phyloP scores from a whole-genome alignment of 2,888 invertebrate species.

The Entomobrya proxima region DNA sequence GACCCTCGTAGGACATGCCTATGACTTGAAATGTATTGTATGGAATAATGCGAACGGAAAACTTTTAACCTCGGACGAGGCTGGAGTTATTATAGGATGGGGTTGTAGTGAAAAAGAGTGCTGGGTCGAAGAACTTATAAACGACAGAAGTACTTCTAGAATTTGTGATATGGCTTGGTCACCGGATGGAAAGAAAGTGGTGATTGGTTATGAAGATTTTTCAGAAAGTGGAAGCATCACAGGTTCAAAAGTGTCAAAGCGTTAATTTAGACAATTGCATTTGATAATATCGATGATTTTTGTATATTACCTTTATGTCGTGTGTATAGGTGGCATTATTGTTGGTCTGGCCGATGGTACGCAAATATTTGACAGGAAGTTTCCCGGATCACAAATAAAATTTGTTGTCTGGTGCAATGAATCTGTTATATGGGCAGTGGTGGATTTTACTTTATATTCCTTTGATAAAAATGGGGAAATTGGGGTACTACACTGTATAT shows the following conservation, averaged over 20 bases:
- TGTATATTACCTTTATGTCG: background rate
- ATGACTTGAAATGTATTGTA: conserved; percentile 31
- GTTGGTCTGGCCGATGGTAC: conserved; percentile 32
- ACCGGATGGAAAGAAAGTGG: conserved; percentile 42
- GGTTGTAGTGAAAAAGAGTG: background rate
- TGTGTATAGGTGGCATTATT: conserved; percentile 25
- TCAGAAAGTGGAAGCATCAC: conserved; percentile 33
- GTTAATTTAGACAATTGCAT: background rate
- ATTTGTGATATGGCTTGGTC: conserved; percentile 58
- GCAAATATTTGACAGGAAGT: conserved; percentile 48
- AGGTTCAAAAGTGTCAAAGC: background rate
- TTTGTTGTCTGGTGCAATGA: conserved; percentile 44
- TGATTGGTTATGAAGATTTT: conserved; percentile 54
- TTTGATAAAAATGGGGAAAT: conserved; percentile 39
- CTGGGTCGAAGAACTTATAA: conserved; percentile 49
- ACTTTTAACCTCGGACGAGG: conserved; percentile 51
- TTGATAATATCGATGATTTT: background rate
- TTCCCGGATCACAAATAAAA: conserved; percentile 44
- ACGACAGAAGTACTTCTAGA: conserved; percentile 48
- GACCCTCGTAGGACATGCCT: conserved; percentile 52
- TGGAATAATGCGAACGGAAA: conserved; percentile 49
- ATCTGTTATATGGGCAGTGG: conserved; percentile 16
- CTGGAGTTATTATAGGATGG: conserved; percentile 62
- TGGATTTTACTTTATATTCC: conserved; percentile 13
- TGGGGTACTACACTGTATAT: no score